Conservation (phyloP, 2,888 invertebrate genomes). For the Parapristionchus giblindavisi region DNA sequence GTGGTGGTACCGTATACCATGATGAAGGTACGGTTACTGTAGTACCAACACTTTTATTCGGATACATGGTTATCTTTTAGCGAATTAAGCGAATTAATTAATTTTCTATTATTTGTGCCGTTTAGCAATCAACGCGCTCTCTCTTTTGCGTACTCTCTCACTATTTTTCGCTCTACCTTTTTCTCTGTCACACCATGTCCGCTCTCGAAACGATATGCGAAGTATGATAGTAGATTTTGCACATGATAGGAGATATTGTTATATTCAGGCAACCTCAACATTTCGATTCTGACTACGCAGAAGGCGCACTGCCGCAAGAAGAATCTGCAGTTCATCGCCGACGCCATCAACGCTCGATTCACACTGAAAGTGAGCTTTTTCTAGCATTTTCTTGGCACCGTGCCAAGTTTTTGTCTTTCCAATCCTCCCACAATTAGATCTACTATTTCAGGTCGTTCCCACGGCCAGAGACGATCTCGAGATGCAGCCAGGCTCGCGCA, state of each 20-base stretch:
- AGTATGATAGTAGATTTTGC: background rate
- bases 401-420: slow-evolving; percentile 60
- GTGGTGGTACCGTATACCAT: slow-evolving; percentile 95
- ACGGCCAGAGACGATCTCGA: slow-evolving; percentile 87
- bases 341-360: slow-evolving; percentile 84
- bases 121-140: no score
- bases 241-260: background rate
- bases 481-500: slow-evolving; percentile 71
- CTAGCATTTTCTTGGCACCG: background rate
- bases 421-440: slow-evolving; percentile 5
- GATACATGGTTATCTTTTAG: no score
- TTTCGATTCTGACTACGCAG: slow-evolving; percentile 87
- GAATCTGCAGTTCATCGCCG: slow-evolving; percentile 86
- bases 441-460: slow-evolving; percentile 70
- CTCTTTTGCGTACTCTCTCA: no score
- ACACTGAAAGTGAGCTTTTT: slow-evolving; percentile 75
- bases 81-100: no score
- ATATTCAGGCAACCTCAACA: slow-evolving; percentile 80
- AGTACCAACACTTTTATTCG: no score
- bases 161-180: no score
- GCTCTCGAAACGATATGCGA: no score
- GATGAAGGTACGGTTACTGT: slow-evolving; percentile 78
- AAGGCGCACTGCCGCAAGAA: slow-evolving; percentile 84
- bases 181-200: no score
- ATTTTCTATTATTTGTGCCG: no score